Evolutionary conservation across 2,113 vertebrate genomes (phyloP), one percentile per base, ranked within the genome.

Genomic region (Origma solitaria): DNA sequence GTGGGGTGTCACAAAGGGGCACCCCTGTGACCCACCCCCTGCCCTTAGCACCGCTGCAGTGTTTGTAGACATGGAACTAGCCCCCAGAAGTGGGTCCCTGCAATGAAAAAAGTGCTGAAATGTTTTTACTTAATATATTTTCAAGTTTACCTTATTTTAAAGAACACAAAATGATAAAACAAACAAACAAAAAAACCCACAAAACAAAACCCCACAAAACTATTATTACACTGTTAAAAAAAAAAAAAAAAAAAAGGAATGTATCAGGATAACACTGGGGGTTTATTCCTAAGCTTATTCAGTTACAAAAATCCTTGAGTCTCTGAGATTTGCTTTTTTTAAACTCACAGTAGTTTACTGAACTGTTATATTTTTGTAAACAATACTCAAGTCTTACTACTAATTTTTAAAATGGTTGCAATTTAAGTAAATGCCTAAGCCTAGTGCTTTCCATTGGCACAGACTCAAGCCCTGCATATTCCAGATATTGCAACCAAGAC

Each of bases 11-110:
- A 51, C 45, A 71, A 51, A 71, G 38, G 45, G 38, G 40, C 2
- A n/a, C 6, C 19, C 31, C 37, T 15, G 45, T 82, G 45, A 82
- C 37, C 37, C 13, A 35, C 35, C 15, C 24, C 31, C 31, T 44
- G 45, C 20, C 18, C 56, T 25, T 37, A 30, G 47, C 25, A 44
- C 25, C 31, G 12, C 10, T 71, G 17, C 25, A 44, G 21, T 61
- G 37, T 42, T 51, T 23, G 37, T 20, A 35, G 37, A 51, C 25
- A 16, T 25, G 45, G 37, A 51, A 71, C 37, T 9, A 71, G 20
- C 7, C 15, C 20, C 13, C 30, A 60, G 37, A 6, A 51, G 4
- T 50, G 31, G 31, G 10, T 30, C 20, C 31, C 0, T 1, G 9
- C 37, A 51, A 65, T 24, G 13, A 61, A 38, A 11, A 53, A 72